phyloP scores from a whole-genome alignment of 2,888 invertebrate genomes.

The Tipula confusa region DNA sequence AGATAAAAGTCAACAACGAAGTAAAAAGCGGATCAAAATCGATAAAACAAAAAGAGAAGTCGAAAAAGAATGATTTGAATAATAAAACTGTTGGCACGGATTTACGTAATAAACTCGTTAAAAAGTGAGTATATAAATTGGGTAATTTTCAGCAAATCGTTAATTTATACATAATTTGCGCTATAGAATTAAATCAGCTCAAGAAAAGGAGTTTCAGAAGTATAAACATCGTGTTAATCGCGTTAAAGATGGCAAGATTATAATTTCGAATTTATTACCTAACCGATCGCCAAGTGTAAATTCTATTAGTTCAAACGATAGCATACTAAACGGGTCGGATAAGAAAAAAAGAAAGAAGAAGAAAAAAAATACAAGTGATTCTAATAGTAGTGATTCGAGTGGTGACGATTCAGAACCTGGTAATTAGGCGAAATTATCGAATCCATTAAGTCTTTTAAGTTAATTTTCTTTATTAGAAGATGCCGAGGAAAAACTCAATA shows the following conservation, averaged over 20 bases:
- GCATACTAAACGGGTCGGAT: constrained; percentile 37
- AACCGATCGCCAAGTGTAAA: constrained; percentile 36
- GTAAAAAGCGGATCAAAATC: neutral
- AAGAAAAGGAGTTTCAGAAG: constrained; percentile 46
- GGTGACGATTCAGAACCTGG: neutral
- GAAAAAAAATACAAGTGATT: constrained; percentile 35
- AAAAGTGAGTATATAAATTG: constrained; percentile 33
- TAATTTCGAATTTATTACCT: constrained; percentile 33
- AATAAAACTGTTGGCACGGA: constrained; percentile 36
- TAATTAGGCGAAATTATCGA: constrained; percentile 28
- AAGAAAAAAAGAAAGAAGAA: constrained; percentile 32
- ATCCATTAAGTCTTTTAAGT: neutral
- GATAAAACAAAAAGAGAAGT: constrained; percentile 37
- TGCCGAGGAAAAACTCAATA: constrained; percentile 42
- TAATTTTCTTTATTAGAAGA: constrained; percentile 41
- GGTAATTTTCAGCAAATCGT: neutral
- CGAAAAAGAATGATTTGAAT: constrained; percentile 39
- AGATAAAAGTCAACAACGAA: neutral
- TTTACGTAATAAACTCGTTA: constrained; percentile 45
- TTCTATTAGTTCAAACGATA: constrained; percentile 41
- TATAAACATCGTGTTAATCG: constrained; percentile 43
- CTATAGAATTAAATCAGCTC: constrained; percentile 47
- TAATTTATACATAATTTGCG: neutral
- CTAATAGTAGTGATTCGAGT: neutral
- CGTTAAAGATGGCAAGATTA: constrained; percentile 44